These are phyloP conservation scores for Ovis canadensis DNA, from an alignment of 2,113 vertebrate genomes.

Conservation along the genomic window DNA sequence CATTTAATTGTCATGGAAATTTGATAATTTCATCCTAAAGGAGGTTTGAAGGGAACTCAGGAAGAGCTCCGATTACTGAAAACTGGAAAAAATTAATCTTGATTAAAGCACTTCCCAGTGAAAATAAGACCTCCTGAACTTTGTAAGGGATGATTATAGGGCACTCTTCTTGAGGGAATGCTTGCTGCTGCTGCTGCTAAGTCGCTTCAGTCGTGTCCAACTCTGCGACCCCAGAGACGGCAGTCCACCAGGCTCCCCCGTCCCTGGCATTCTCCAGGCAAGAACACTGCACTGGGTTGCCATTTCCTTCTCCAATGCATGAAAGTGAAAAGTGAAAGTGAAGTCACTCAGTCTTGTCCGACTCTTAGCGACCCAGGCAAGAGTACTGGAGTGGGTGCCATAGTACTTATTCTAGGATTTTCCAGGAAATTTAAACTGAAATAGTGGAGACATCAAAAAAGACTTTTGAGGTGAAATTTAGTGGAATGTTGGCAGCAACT, in stretches of 20 bases:
- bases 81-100: slow-evolving; percentile 87
- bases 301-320: too few species aligned
- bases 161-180: slow-evolving; percentile 29
- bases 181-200: too few species aligned
- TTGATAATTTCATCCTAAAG: slow-evolving; percentile 84
- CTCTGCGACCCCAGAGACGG: too few species aligned
- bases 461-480: slow-evolving; percentile 39
- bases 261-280: too few species aligned
- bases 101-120: slow-evolving; percentile 84
- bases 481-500: slow-evolving; percentile 20
- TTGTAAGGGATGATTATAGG: slow-evolving; percentile 69
- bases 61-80: slow-evolving; percentile 85
- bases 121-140: slow-evolving; percentile 82
- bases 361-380: too few species aligned
- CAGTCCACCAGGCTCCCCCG: too few species aligned
- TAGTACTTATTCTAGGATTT: slow-evolving; percentile 39
- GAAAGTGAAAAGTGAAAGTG: too few species aligned
- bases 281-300: too few species aligned
- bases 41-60: slow-evolving; percentile 77
- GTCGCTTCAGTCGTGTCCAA: too few species aligned
- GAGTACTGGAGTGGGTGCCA: too few species aligned
- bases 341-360: too few species aligned
- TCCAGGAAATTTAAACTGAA: slow-evolving; percentile 10
- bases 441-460: neutral
- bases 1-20: slow-evolving; percentile 85